These are phyloP conservation scores for Apomyelois bistriatella DNA, from an alignment of 2,888 invertebrate genomes.

Conservation along the genomic window DNA sequence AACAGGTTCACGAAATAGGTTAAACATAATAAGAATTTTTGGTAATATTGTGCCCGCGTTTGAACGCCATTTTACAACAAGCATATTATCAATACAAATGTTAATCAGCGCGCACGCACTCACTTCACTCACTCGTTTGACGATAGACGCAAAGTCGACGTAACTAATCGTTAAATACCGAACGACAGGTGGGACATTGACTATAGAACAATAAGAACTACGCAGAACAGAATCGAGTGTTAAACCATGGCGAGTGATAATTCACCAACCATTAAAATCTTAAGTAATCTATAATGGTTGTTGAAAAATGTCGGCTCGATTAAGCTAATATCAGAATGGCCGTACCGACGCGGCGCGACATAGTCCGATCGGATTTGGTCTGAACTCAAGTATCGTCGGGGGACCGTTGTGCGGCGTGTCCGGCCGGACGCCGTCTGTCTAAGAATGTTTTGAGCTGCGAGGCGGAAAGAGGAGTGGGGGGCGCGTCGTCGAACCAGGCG, in stretches of 20 bases:
- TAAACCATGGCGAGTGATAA: neutral
- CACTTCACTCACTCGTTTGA: neutral
- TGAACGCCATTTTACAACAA: too few relatives aligned
- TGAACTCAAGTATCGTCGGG: slow-evolving; percentile 62
- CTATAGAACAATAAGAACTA: slow-evolving; percentile 47
- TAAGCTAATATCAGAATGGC: neutral
- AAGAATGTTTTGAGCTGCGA: slow-evolving; percentile 67
- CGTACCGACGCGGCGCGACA: slow-evolving; percentile 1
- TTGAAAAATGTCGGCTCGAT: neutral
- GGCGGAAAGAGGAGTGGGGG: slow-evolving; percentile 48
- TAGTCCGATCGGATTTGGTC: slow-evolving; percentile 4
- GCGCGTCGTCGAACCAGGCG: slow-evolving; percentile 67
- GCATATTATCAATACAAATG: neutral
- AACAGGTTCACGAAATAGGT: neutral
- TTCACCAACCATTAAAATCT: neutral
- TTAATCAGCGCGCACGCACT: slow-evolving; percentile 2
- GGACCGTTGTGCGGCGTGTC: slow-evolving; percentile 60
- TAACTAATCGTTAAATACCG: slow-evolving; percentile 40
- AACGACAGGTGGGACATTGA: slow-evolving; percentile 71
- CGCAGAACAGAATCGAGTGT: neutral
- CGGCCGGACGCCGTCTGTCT: slow-evolving; percentile 68
- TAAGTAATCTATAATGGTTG: neutral
- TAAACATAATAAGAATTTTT: neutral
- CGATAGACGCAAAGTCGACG: slow-evolving; percentile 33
- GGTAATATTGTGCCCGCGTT: neutral